These are phyloP conservation scores for Catamblyrhynchus diadema DNA, from an alignment of 2,797 vertebrate species.

Conservation along the genomic window DNA sequence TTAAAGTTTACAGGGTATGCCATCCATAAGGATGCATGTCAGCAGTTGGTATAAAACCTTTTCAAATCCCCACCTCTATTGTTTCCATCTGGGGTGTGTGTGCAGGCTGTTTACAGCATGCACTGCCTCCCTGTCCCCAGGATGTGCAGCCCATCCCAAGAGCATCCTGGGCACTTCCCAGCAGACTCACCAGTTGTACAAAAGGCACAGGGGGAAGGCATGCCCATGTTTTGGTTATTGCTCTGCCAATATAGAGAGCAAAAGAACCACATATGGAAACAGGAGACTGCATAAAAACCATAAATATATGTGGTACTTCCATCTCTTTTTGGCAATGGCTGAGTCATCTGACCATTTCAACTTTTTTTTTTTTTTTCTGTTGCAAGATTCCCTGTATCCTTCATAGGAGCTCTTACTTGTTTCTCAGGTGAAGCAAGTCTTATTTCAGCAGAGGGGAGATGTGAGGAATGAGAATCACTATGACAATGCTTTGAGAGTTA, in stretches of 20 bases:
- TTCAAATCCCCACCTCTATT: neutral
- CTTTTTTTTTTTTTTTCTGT: neutral
- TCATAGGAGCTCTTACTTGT: neutral
- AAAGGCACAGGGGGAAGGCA: neutral
- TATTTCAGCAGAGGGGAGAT: neutral
- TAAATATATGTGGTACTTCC: neutral
- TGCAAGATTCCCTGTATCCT: neutral
- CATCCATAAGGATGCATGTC: neutral
- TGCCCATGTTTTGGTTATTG: neutral
- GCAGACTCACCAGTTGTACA: neutral
- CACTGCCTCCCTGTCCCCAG: conserved; percentile 61
- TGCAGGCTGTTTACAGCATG: conserved; percentile 32
- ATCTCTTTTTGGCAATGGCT: neutral
- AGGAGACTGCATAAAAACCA: neutral
- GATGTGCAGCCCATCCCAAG: conserved; percentile 62
- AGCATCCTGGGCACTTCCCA: neutral
- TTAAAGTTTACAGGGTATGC: neutral
- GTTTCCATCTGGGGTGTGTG: conserved; percentile 66
- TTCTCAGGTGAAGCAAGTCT: neutral
- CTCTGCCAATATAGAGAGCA: neutral
- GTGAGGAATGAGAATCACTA: neutral
- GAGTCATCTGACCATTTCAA: neutral
- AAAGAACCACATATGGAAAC: neutral
- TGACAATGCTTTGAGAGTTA: neutral
- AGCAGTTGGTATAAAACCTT: neutral